Evolutionary conservation across 2,113 vertebrate species (phyloP).

Genomic region (Orientallactaga bullata): DNA sequence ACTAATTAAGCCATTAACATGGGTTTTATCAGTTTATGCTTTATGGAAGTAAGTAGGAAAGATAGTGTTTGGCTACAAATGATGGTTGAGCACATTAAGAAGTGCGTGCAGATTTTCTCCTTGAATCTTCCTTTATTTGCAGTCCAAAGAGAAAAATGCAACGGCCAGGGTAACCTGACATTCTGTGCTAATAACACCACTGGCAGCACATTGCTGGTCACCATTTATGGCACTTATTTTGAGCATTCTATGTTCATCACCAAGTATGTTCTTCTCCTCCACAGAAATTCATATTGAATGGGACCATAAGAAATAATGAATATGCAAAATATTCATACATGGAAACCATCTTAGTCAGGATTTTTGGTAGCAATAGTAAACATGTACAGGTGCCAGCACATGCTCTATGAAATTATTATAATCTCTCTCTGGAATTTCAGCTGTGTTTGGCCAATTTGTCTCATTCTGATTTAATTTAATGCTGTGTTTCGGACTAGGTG

Average conservation of each 20-base stretch:
- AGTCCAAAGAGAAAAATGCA: background rate
- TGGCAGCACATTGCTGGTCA: background rate
- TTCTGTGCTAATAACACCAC: slow-evolving; percentile 29
- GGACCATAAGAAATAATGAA: slow-evolving; percentile 25
- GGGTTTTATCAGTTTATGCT: background rate
- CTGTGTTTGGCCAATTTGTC: slow-evolving; percentile 47
- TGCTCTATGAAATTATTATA: slow-evolving; percentile 26
- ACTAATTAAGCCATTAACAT: background rate
- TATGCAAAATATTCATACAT: slow-evolving; percentile 1
- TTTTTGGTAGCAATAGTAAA: background rate
- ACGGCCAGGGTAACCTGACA: slow-evolving; percentile 36
- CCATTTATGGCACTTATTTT: background rate
- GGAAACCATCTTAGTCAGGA: background rate
- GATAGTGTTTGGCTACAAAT: background rate
- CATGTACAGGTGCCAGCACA: background rate
- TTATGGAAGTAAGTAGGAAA: background rate
- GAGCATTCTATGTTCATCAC: background rate
- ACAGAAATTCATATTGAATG: slow-evolving; percentile 29
- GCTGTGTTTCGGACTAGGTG: background rate
- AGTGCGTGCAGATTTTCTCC: background rate
- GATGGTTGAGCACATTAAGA: background rate
- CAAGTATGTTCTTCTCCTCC: background rate
- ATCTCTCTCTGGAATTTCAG: slow-evolving; percentile 46
- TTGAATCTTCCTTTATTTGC: background rate
- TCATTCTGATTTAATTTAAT: slow-evolving; percentile 42